A percentile compares a stretch with the other conserved stretches of the same genome.
phyloP scores from a whole-genome alignment of 2,888 invertebrate species.

The Bursaphelenchus okinawaensis region DNA sequence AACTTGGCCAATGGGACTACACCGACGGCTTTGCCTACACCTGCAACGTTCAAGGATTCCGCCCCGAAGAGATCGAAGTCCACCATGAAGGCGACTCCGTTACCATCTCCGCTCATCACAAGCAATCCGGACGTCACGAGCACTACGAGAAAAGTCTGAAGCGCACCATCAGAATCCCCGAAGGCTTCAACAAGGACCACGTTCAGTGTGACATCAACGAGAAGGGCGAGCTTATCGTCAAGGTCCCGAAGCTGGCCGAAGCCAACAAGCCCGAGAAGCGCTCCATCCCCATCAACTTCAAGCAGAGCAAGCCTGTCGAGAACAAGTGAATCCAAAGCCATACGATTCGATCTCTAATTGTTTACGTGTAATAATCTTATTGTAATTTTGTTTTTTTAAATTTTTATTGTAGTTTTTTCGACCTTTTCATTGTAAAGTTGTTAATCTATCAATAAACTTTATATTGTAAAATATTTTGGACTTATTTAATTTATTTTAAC shows the following conservation, averaged over 20 bases:
- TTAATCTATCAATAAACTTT: too few species aligned
- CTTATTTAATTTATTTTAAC: too few species aligned
- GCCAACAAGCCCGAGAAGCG: conserved; percentile 11
- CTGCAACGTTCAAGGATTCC: conserved; percentile 16
- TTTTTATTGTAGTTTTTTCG: too few species aligned
- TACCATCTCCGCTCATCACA: conserved; percentile 8
- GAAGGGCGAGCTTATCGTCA: conserved; percentile 11
- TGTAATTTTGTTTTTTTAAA: neutral
- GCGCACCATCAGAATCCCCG: conserved; percentile 10
- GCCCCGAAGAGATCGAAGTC: conserved; percentile 10
- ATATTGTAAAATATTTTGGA: too few species aligned
- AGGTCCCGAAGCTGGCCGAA: conserved; percentile 4
- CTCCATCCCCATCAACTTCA: conserved; percentile 16
- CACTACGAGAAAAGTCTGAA: conserved; percentile 12
- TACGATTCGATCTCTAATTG: neutral
- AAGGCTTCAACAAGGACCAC: conserved; percentile 12
- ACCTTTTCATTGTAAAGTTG: too few species aligned
- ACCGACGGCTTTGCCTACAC: conserved; percentile 14
- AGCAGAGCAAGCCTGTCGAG: conserved; percentile 1
- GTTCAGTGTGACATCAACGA: conserved; percentile 15
- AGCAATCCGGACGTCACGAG: conserved; percentile 10
- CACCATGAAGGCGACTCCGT: conserved; percentile 11
- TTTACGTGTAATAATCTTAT: neutral
- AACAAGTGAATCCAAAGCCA: neutral
- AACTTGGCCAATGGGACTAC: neutral